Evolutionary conservation across 2,797 vertebrate genomes (phyloP).

Genomic region (Aratinga solstitialis): DNA sequence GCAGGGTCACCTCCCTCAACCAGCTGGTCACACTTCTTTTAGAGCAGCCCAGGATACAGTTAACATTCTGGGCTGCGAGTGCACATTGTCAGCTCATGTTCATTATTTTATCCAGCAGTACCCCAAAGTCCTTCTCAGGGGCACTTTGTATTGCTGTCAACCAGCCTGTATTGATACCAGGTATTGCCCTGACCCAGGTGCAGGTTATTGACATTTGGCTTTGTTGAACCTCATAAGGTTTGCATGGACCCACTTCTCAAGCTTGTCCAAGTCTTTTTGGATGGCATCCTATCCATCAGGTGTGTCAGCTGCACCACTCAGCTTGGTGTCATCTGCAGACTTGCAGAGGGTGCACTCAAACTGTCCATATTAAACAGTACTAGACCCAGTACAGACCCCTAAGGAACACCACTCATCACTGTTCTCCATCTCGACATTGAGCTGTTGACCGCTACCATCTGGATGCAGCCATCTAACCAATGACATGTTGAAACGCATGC

Average conservation of each 20-base stretch:
- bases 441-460: neutral
- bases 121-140: neutral
- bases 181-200: neutral
- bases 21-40: neutral
- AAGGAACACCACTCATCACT: neutral
- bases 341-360: neutral
- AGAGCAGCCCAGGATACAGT: fast-evolving
- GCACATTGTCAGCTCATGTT: neutral
- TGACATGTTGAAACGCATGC: neutral
- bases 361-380: neutral
- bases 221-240: neutral
- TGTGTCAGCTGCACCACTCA: neutral
- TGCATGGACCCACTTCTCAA: neutral
- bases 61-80: neutral
- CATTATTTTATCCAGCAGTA: neutral
- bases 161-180: neutral
- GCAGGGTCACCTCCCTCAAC: neutral
- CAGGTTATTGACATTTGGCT: neutral
- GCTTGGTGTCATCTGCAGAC: neutral
- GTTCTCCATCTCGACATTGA: neutral
- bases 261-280: neutral
- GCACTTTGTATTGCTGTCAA: neutral
- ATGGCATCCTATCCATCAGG: neutral
- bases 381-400: neutral
- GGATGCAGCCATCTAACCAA: neutral